These are phyloP conservation scores for Astyanax mexicanus DNA, from an alignment of 2,797 vertebrate species.

Conservation along the genomic window DNA sequence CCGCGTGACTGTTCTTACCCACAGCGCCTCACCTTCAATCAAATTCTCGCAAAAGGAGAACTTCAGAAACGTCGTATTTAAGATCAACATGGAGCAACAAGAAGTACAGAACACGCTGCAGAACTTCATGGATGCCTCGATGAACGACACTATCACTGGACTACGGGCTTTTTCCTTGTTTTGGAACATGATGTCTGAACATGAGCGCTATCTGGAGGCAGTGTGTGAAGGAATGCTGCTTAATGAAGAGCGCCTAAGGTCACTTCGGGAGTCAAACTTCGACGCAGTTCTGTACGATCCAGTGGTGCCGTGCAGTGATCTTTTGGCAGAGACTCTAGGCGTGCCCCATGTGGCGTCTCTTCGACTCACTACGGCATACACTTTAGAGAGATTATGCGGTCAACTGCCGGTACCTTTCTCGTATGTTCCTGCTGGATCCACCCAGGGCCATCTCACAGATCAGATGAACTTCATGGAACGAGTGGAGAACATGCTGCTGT, in stretches of 20 bases:
- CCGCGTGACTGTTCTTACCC: constrained; percentile 57
- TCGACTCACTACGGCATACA: constrained; percentile 75
- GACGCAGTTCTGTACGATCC: constrained; percentile 63
- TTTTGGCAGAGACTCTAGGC: constrained; percentile 64
- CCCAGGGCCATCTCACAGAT: constrained; percentile 75
- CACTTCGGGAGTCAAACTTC: constrained; percentile 48
- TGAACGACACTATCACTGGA: constrained; percentile 34
- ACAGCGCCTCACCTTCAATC: constrained; percentile 61
- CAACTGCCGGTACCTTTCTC: constrained; percentile 79
- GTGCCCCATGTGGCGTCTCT: constrained; percentile 78
- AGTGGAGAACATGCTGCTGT: constrained; percentile 75
- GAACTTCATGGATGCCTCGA: constrained; percentile 42
- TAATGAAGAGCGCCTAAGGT: constrained; percentile 42
- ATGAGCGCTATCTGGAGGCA: not conserved
- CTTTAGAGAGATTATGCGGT: constrained; percentile 81
- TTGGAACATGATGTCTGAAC: constrained; percentile 15
- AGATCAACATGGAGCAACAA: constrained; percentile 34
- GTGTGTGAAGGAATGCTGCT: constrained; percentile 54
- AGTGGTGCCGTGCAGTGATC: constrained; percentile 48
- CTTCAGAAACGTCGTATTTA: constrained; percentile 51
- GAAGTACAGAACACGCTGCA: constrained; percentile 24
- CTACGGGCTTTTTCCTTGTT: not conserved
- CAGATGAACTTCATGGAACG: constrained; percentile 77
- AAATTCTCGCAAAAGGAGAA: constrained; percentile 37
- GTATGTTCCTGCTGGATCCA: constrained; percentile 68